Evolutionary conservation across 2,797 vertebrate species (phyloP), one percentile per base, ranked within the genome.

Genomic region (Darevskia mixta): DNA sequence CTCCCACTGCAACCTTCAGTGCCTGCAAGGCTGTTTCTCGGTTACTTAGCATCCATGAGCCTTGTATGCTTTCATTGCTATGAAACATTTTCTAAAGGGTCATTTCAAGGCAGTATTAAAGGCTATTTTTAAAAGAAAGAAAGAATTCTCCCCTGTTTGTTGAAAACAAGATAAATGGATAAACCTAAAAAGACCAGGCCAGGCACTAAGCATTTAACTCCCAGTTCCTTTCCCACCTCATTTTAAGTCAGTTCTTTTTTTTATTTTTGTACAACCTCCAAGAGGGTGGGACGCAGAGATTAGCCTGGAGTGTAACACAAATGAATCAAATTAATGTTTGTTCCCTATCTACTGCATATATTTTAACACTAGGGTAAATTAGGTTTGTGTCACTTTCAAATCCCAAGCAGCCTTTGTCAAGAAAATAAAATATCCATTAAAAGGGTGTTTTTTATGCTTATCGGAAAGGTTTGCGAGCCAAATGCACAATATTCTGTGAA

Each of bases 401-500:
- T 91, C 90, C 87, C 87, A 93, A 95, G 94, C 92, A 92, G 41
- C 67, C 29, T 92, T 81, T 93, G 91, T 95, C 89, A 91, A 88
- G 84, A 87, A 79, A 95, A 94, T 91, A 93, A 94, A 93, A 93
- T 93, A 93, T 86, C 87, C 89, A 95, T 95, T 96, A 92, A 94
- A 94, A 95, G 92, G 84, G 78, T 93, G 95, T 95, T 94, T 95
- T 93, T 90, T 93, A 94, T 93, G 78, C 91, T 95, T 96, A 95
- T 95, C 93, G 0, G 90, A 87, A 79, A n/a, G 83, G 82, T 91
- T 92, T 94, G 72, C 92, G 80, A 92, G 94, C 94, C 94, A 95
- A 93, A 95, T 90, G 81, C 29, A 92, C 61, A 91, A 82, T 93
- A 92, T 83, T 86, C 79, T 94, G 88, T 82, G 83, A 93, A 93